These are phyloP conservation scores for Ctenoplectra terminalis DNA, from an alignment of 1,140 invertebrate genomes.

Conservation along the genomic window DNA sequence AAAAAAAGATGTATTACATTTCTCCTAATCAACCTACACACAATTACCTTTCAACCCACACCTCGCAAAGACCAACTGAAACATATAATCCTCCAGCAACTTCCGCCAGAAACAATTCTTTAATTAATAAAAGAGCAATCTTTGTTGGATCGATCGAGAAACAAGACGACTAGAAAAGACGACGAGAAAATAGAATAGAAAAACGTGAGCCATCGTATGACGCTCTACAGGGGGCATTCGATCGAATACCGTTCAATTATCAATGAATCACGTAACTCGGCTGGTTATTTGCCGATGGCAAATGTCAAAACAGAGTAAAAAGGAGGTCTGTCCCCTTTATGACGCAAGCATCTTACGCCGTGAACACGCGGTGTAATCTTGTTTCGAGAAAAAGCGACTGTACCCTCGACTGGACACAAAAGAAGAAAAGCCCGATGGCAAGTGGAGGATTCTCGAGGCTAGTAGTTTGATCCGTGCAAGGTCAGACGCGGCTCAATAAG, in stretches of 20 bases:
- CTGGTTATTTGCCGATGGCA: constrained; percentile 10
- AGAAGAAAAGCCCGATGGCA: not conserved
- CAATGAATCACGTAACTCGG: constrained; percentile 56
- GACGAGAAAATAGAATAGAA: not conserved
- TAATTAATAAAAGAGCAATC: not conserved
- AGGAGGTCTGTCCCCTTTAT: not conserved
- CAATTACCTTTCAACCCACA: too few relatives aligned
- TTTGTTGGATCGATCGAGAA: not conserved
- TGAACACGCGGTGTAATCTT: not conserved
- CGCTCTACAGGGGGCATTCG: constrained; percentile 29
- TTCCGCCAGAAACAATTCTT: too few relatives aligned
- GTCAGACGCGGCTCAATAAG: constrained; percentile 24
- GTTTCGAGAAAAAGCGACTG: not conserved
- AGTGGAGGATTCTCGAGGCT: constrained; percentile 16
- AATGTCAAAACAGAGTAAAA: constrained; percentile 28
- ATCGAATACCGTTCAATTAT: constrained; percentile 53
- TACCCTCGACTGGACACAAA: not conserved
- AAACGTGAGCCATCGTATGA: not conserved
- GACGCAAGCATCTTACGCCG: not conserved
- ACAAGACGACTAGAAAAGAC: too few relatives aligned
- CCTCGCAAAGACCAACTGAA: too few relatives aligned
- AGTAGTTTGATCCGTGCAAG: constrained; percentile 23
- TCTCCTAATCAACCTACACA: too few relatives aligned
- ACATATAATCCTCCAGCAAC: too few relatives aligned
- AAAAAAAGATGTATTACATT: too few relatives aligned